Percentiles rank a stretch among this genome's conserved stretches.
phyloP scores from a whole-genome alignment of 2,888 invertebrate genomes.

The Furcula furcula region DNA sequence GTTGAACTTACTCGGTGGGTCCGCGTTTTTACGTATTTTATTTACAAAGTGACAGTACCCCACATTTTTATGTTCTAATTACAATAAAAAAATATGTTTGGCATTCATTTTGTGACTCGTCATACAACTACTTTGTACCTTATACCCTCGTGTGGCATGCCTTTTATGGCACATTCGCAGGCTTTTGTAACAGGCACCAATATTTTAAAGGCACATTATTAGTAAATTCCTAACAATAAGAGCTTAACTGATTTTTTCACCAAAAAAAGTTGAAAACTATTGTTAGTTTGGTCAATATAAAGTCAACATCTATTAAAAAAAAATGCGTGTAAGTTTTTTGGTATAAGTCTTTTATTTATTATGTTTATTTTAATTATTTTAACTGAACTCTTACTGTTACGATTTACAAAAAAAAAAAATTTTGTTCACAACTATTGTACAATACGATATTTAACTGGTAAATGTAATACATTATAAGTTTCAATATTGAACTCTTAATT shows the following conservation, averaged over 20 bases:
- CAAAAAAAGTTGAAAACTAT: too few relatives aligned
- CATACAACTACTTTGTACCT: conserved; percentile 72
- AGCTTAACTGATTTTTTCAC: neutral
- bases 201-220: conserved; percentile 57
- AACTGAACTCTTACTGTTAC: too few relatives aligned
- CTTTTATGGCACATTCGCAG: conserved; percentile 59
- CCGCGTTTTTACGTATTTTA: conserved; percentile 64
- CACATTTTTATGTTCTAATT: conserved; percentile 48
- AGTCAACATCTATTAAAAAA: too few relatives aligned
- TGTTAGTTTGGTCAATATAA: too few relatives aligned
- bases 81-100: conserved; percentile 68
- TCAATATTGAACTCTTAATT: conserved; percentile 46
- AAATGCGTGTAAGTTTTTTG: too few relatives aligned
- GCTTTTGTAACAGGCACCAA: conserved; percentile 57
- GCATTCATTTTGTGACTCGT: conserved; percentile 79
- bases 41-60: conserved; percentile 58
- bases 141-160: conserved; percentile 36
- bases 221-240: conserved; percentile 22
- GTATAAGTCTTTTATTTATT: too few relatives aligned
- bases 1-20: conserved; percentile 72
- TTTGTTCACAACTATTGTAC: conserved; percentile 15
- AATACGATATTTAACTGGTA: conserved; percentile 35
- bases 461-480: conserved; percentile 36
- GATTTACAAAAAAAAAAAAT: conserved; percentile 26
- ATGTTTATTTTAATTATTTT: too few relatives aligned